A percentile compares a stretch with the other conserved stretches of the same genome.
phyloP scores from a whole-genome alignment of 2,797 vertebrate genomes.

The Syngnathus acus region DNA sequence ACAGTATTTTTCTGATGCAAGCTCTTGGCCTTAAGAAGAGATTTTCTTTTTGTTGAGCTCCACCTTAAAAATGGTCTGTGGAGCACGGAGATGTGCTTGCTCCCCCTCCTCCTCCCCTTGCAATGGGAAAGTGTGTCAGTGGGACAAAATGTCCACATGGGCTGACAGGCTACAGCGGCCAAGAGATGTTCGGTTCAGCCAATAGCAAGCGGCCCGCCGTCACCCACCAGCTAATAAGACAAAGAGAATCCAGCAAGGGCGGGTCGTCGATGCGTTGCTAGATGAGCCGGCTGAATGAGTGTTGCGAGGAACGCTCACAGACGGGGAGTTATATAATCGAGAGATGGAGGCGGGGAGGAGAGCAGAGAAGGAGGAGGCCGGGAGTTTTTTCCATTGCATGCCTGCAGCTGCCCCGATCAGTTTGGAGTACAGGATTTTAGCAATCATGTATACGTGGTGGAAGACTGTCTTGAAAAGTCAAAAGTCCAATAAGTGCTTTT shows the following conservation, averaged over 20 bases:
- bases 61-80: conserved; percentile 66
- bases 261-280: conserved; percentile 51
- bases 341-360: conserved; percentile 44
- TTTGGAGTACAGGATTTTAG: conserved; percentile 56
- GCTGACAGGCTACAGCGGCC: conserved; percentile 57
- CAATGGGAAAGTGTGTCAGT: conserved; percentile 81
- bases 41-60: conserved; percentile 40
- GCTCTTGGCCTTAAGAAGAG: conserved; percentile 17
- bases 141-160: conserved; percentile 73
- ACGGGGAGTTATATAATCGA: conserved; percentile 76
- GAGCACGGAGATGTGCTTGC: conserved; percentile 33
- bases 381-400: conserved; percentile 68
- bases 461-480: conserved; percentile 35
- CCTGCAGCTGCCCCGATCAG: conserved; percentile 66
- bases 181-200: conserved; percentile 42
- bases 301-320: conserved; percentile 73
- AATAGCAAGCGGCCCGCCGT: conserved; percentile 37
- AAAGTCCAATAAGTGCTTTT: no score
- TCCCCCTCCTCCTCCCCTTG: conserved; percentile 33
- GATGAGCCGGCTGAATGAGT: conserved; percentile 67
- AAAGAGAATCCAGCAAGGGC: conserved; percentile 27
- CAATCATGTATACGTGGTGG: conserved; percentile 33
- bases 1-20: conserved; percentile 23
- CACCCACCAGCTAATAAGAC: conserved; percentile 46
- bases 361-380: conserved; percentile 33